Conservation (phyloP, 2,113 vertebrate species). For the Menura novaehollandiae region DNA sequence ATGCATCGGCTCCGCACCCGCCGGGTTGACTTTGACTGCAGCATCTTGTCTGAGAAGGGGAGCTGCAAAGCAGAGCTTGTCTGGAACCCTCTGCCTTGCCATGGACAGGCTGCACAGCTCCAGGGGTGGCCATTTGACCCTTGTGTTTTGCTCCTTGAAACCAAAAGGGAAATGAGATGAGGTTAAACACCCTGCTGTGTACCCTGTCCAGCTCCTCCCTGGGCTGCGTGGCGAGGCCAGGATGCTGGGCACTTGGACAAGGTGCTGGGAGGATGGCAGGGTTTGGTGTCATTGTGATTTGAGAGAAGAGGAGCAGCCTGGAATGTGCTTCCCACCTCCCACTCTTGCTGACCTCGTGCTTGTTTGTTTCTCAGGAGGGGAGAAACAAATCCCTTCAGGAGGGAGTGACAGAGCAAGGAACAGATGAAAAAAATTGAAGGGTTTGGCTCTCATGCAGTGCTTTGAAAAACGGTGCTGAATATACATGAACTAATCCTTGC, state of each 20-base stretch:
- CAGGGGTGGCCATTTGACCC: not conserved
- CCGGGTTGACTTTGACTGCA: not conserved
- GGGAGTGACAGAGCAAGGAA: slow-evolving; percentile 9
- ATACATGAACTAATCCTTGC: slow-evolving; percentile 30
- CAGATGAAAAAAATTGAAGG: not conserved
- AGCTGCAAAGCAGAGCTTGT: fast-evolving
- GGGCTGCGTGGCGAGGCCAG: not conserved
- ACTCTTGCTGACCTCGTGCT: not conserved
- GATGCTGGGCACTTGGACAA: not conserved
- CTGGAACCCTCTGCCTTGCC: not conserved
- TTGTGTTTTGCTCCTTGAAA: not conserved
- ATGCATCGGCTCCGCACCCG: fast-evolving
- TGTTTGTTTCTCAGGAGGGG: slow-evolving; percentile 29
- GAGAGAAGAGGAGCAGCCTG: not conserved
- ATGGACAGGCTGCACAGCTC: not conserved
- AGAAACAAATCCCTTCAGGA: not conserved
- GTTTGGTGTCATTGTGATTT: not conserved
- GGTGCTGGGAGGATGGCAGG: not conserved
- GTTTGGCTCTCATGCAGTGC: not conserved
- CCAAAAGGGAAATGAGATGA: not conserved
- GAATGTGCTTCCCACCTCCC: not conserved
- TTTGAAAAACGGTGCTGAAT: slow-evolving; percentile 39
- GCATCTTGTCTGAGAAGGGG: not conserved
- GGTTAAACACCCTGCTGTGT: not conserved
- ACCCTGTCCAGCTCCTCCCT: not conserved